Evolutionary conservation across 1,140 invertebrate genomes (phyloP).

Genomic region (Archivesica marissinica): DNA sequence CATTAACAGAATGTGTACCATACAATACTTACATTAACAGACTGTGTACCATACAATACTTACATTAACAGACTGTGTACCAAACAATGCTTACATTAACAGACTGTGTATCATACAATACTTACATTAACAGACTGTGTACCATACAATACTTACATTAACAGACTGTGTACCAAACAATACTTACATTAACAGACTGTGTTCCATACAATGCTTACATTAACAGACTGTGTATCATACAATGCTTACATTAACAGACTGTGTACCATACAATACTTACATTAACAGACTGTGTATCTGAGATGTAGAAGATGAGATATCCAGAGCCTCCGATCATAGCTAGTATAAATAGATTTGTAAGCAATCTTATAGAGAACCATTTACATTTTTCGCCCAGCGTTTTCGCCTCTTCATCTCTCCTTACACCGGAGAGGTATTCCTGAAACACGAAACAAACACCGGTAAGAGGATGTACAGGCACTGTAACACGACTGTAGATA

Average conservation of each 20-base stretch:
- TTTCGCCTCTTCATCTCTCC: conserved; percentile 54
- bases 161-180: not conserved
- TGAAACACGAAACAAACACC: conserved; percentile 65
- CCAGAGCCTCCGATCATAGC: conserved; percentile 87
- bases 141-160: not conserved
- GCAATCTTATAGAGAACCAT: conserved; percentile 70
- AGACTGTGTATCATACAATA: not conserved
- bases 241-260: not conserved
- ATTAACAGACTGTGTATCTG: conserved; percentile 65
- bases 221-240: not conserved
- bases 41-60: too few relatives aligned
- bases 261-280: conserved; percentile 38
- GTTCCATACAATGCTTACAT: not conserved
- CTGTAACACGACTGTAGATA: too few relatives aligned
- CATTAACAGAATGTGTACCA: too few relatives aligned
- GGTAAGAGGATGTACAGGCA: too few relatives aligned
- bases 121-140: not conserved
- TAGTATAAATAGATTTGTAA: conserved; percentile 88
- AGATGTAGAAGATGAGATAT: conserved; percentile 87
- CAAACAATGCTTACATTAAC: not conserved
- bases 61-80: not conserved
- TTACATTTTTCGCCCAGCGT: conserved; percentile 66
- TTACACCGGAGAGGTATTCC: conserved; percentile 78
- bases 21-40: too few relatives aligned
- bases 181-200: not conserved